These are phyloP conservation scores for Myrmophylax atrothorax DNA, from an alignment of 2,113 vertebrate genomes.

Conservation along the genomic window DNA sequence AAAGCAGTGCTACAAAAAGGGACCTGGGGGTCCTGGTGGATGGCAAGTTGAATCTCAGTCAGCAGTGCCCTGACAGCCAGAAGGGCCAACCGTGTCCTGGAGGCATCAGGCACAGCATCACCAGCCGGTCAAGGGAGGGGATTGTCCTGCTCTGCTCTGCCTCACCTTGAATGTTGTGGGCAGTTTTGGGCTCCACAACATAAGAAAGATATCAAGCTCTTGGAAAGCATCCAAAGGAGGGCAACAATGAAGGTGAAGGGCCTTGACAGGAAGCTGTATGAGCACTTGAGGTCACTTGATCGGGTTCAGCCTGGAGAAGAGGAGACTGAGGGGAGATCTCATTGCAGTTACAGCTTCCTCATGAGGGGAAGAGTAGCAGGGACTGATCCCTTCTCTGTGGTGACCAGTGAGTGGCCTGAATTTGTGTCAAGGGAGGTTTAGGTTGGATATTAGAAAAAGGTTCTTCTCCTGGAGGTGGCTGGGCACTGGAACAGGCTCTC, in stretches of 20 bases:
- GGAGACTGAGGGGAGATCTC: background rate
- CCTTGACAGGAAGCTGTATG: background rate
- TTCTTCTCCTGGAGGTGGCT: background rate
- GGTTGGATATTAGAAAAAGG: background rate
- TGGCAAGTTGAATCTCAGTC: too few species aligned
- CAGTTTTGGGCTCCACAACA: background rate
- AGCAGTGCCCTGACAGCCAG: too few species aligned
- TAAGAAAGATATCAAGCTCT: background rate
- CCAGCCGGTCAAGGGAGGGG: background rate
- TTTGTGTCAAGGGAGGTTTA: background rate
- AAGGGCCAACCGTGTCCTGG: too few species aligned
- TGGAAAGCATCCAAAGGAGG: background rate
- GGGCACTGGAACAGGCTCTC: background rate
- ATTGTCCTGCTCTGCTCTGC: background rate
- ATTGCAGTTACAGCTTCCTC: background rate
- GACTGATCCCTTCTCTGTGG: background rate
- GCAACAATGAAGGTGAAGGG: background rate
- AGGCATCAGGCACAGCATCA: background rate
- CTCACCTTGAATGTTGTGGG: background rate
- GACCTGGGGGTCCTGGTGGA: too few species aligned
- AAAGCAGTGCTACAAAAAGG: too few species aligned
- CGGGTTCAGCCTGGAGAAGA: background rate
- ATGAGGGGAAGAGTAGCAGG: background rate
- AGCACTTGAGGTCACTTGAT: background rate
- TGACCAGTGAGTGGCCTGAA: background rate